A percentile compares a stretch with the other conserved stretches of the same genome.
phyloP scores from a whole-genome alignment of 2,888 invertebrate genomes.

The Tricholauxania praeusta region DNA sequence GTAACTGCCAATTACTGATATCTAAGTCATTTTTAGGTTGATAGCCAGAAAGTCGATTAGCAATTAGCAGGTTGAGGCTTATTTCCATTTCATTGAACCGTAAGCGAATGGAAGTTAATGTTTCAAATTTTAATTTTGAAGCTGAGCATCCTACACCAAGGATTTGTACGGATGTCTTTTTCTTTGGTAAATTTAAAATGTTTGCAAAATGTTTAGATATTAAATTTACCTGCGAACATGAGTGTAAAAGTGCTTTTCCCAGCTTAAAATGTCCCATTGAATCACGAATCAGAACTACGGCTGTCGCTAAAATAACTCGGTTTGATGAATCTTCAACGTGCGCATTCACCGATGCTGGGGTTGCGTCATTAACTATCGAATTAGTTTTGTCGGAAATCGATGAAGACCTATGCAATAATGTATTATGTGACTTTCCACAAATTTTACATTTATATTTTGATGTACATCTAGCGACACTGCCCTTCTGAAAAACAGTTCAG shows the following conservation, averaged over 20 bases:
- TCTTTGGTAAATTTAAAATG: slow-evolving; percentile 3
- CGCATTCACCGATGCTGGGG: slow-evolving; percentile 6
- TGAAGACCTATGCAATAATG: slow-evolving; percentile 20
- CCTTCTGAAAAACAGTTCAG: slow-evolving; percentile 35
- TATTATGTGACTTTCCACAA: slow-evolving; percentile 37
- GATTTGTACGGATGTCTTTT: slow-evolving; percentile 15
- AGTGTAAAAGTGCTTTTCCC: slow-evolving; percentile 29
- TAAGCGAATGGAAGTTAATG: slow-evolving; percentile 32
- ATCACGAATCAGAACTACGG: slow-evolving; percentile 33
- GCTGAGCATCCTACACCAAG: slow-evolving; percentile 18
- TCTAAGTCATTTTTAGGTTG: slow-evolving; percentile 35
- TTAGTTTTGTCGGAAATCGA: slow-evolving; percentile 3
- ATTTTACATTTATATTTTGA: slow-evolving; percentile 30
- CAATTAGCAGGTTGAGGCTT: slow-evolving; percentile 5
- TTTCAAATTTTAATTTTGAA: slow-evolving; percentile 23
- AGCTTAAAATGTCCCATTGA: slow-evolving; percentile 22
- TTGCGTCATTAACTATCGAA: background rate
- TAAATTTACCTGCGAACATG: slow-evolving; percentile 38
- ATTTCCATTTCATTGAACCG: slow-evolving; percentile 25
- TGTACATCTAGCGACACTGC: background rate
- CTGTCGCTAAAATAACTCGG: too few relatives aligned
- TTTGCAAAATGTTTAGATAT: slow-evolving; percentile 30
- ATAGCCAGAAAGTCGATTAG: slow-evolving; percentile 36
- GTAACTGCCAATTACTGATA: slow-evolving; percentile 37
- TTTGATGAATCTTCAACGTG: background rate